Base-by-base conservation (phyloP, 2,888 invertebrate species). In the Pristionchus exspectatus region DNA sequence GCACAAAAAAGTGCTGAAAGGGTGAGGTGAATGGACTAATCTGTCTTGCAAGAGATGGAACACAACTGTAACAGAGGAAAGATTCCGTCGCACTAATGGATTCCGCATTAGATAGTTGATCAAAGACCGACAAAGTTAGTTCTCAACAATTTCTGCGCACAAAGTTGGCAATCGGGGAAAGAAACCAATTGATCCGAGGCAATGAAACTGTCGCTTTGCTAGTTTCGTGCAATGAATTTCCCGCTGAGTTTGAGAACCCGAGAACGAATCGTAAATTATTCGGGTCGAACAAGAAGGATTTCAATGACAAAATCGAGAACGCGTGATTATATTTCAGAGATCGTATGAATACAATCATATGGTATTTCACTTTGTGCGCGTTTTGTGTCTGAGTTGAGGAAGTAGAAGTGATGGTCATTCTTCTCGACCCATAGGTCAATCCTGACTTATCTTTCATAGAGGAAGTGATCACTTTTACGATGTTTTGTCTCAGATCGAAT, bases 251-350 rank as follows among this genome's bases (percentile, higher is more conserved):
- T 77, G 44, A 50, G 50, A 44, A 77, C 21, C 44, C 4, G 14
- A 72, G 38, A 38, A 77, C 44, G n/a, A 44, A 77, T 77, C 77
- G 77, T 77, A 77, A 77, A 77, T 77, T 77, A 77, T 77, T 72
- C 33, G 72, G 12, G 18, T 33, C n/a, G 33, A 72, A 33, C 30
- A 33, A 69, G 69, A 72, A 18, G 0, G 72, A 33, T 33, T 30
- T 72, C 27, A 72, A 33, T 33, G 33, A 16, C 72, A 27, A 66
- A 66, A 1, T 50, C 66, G 66, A n/a, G 18, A 21, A 27, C 27
- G 66, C 24, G 24, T 66, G 66, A 66, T 66, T 21, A 66, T 27
- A 27, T 66, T 66, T 59, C 59, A 18, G 59, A 59, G 59, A 59
- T 59, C 59, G 18, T 56, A 18, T 56, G 18, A 50, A 4, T 59